A percentile compares a stretch with the other conserved stretches of the same genome.
These are phyloP conservation scores for Diuraphis noxia DNA, from an alignment of 1,140 invertebrate species.

Conservation along the genomic window DNA sequence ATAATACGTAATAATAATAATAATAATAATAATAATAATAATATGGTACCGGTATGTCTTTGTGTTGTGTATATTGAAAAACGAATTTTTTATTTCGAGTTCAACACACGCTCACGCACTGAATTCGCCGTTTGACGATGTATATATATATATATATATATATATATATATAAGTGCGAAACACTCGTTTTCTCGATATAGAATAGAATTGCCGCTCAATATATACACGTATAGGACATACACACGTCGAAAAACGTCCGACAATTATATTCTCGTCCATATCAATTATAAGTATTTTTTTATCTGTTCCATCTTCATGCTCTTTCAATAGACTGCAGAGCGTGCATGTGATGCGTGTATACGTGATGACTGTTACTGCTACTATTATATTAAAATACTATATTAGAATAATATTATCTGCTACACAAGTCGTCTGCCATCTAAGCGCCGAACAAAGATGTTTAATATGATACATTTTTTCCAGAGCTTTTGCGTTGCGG, in stretches of 20 bases:
- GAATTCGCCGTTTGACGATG: not conserved
- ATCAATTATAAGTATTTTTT: not conserved
- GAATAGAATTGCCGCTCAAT: not conserved
- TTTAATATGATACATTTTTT: not conserved
- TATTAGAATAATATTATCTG: not conserved
- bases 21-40: constrained; percentile 21
- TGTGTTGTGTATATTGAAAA: constrained; percentile 11
- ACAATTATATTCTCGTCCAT: not conserved
- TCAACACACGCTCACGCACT: constrained; percentile 19
- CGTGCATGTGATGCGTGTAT: not conserved
- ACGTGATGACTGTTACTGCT: not conserved
- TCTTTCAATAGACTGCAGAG: not conserved
- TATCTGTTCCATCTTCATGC: not conserved
- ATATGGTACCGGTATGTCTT: constrained; percentile 24
- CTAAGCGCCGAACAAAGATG: not conserved
- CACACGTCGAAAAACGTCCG: not conserved
- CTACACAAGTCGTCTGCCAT: not conserved
- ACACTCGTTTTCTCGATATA: not conserved
- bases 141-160: not conserved
- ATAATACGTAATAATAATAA: constrained; percentile 32
- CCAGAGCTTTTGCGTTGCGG: not conserved
- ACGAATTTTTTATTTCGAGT: constrained; percentile 15
- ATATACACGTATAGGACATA: not conserved
- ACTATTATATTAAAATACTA: not conserved
- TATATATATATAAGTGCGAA: not conserved